phyloP scores from a whole-genome alignment of 2,888 invertebrate genomes.

The Apotomis betuletana region DNA sequence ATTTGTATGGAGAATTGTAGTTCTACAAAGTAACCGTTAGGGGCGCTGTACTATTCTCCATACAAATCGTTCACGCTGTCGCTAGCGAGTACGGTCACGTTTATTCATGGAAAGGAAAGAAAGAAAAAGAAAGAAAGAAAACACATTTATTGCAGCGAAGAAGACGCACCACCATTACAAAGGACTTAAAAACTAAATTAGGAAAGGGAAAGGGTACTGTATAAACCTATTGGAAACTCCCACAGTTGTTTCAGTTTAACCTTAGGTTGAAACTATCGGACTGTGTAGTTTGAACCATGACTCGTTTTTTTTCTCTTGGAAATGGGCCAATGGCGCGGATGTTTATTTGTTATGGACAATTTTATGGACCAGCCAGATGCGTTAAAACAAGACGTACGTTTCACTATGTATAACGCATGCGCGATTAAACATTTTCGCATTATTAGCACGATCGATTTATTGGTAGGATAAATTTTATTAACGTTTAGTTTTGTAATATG shows the following conservation, averaged over 20 bases:
- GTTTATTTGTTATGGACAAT: conserved; percentile 70
- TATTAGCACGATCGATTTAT: conserved; percentile 22
- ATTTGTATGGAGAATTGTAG: too few relatives aligned
- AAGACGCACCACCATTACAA: too few relatives aligned
- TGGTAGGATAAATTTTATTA: conserved; percentile 18
- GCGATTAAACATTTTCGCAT: conserved; percentile 25
- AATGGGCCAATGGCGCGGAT: conserved; percentile 57
- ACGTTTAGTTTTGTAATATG: not conserved
- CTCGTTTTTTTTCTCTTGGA: conserved; percentile 60
- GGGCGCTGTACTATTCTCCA: too few relatives aligned
- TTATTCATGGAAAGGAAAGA: too few relatives aligned
- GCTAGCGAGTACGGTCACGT: too few relatives aligned
- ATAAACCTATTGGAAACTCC: too few relatives aligned
- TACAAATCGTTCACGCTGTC: too few relatives aligned
- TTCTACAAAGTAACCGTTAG: too few relatives aligned
- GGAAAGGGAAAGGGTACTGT: too few relatives aligned
- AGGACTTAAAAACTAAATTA: too few relatives aligned
- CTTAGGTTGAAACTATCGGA: not conserved
- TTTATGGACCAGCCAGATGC: conserved; percentile 63
- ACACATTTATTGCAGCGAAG: too few relatives aligned
- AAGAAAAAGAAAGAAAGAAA: too few relatives aligned
- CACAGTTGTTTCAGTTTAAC: not conserved
- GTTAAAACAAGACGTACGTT: conserved; percentile 60
- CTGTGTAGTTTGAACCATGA: conserved; percentile 46
- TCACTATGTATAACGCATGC: conserved; percentile 22